phyloP scores from a whole-genome alignment of 2,113 vertebrate species.

The Muntiacus muntjak region DNA sequence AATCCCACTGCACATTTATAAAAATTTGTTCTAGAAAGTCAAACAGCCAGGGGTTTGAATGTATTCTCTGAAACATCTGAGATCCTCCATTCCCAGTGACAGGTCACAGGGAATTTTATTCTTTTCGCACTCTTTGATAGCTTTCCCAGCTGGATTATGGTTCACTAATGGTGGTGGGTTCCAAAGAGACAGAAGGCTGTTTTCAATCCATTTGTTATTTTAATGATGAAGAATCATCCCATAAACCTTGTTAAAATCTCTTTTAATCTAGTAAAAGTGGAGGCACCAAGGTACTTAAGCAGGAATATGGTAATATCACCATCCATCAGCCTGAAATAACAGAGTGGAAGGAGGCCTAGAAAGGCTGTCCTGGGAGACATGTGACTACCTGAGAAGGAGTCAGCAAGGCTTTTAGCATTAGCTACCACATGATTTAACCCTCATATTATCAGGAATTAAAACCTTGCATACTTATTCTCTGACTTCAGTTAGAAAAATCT shows the following conservation, averaged over 20 bases:
- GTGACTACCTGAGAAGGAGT: constrained; percentile 57
- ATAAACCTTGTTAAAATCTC: constrained; percentile 83
- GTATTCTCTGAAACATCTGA: constrained; percentile 12
- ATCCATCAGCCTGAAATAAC: constrained; percentile 79
- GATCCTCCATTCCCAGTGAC: neutral
- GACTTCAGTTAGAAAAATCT: neutral
- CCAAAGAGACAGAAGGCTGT: constrained; percentile 79
- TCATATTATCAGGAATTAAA: neutral
- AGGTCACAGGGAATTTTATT: neutral
- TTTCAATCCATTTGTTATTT: constrained; percentile 83
- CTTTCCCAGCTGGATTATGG: constrained; percentile 79
- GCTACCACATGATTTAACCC: neutral
- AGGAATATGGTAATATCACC: constrained; percentile 72
- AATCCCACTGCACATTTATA: neutral
- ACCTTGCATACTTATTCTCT: neutral
- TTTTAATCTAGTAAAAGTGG: constrained; percentile 79
- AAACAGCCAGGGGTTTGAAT: neutral
- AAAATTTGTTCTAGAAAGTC: neutral
- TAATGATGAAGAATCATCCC: constrained; percentile 80
- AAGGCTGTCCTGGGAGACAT: constrained; percentile 62
- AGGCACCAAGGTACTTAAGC: constrained; percentile 78
- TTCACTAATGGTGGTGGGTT: constrained; percentile 77
- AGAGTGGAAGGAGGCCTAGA: constrained; percentile 62
- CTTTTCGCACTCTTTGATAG: neutral
- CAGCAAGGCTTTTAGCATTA: constrained; percentile 44